phyloP scores from a whole-genome alignment of 2,888 invertebrate species.

The Hyposoter dolosus region DNA sequence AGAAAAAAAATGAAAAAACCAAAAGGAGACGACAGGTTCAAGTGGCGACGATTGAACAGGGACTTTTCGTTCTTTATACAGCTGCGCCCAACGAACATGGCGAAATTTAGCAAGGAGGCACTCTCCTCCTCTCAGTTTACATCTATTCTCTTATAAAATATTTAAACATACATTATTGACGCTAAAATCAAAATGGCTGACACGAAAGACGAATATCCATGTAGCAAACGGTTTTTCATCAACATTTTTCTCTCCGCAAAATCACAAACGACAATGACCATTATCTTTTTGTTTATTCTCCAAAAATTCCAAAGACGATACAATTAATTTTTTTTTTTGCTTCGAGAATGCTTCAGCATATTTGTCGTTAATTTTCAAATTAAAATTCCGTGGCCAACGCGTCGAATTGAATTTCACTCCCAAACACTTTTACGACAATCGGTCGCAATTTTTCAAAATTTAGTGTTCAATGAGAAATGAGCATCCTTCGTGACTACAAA shows the following conservation, averaged over 20 bases:
- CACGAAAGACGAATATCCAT: conserved; percentile 7
- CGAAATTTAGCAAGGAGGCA: conserved; percentile 66
- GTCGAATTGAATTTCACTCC: conserved; percentile 46
- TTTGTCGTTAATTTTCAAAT: conserved; percentile 22
- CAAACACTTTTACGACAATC: conserved; percentile 50
- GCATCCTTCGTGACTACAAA: conserved; percentile 1
- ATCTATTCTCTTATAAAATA: conserved; percentile 17
- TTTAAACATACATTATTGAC: not conserved
- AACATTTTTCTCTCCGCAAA: not conserved
- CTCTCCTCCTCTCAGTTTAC: not conserved
- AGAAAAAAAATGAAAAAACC: conserved; percentile 18
- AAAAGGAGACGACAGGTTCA: conserved; percentile 10
- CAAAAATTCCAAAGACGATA: conserved; percentile 30
- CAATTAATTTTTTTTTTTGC: not conserved
- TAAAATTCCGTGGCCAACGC: conserved; percentile 61
- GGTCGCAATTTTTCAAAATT: conserved; percentile 38
- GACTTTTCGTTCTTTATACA: conserved; percentile 41
- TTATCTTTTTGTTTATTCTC: conserved; percentile 19
- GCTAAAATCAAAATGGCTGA: conserved; percentile 11
- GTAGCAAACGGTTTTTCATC: conserved; percentile 9
- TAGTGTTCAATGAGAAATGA: conserved; percentile 24
- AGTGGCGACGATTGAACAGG: conserved; percentile 61
- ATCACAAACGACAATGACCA: conserved; percentile 3
- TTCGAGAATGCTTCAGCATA: not conserved
- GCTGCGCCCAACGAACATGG: conserved; percentile 75